A percentile compares a stretch with the other conserved stretches of the same genome.
These are phyloP conservation scores for Idaea aversata DNA, from an alignment of 2,888 invertebrate species.

Conservation along the genomic window DNA sequence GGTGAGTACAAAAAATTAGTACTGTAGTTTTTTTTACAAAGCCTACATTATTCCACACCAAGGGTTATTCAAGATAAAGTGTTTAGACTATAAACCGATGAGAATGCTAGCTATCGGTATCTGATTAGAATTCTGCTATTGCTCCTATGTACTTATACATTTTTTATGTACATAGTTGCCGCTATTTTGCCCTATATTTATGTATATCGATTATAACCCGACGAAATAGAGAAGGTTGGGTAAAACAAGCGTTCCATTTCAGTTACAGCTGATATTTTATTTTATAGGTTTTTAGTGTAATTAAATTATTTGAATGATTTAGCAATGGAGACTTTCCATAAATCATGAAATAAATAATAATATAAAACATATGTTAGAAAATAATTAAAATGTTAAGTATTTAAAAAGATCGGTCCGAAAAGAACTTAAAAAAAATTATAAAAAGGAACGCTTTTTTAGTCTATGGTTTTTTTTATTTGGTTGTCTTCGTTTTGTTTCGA, in stretches of 20 bases:
- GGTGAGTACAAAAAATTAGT: constrained; percentile 78
- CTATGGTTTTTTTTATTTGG: constrained; percentile 58
- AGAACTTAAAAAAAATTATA: constrained; percentile 26
- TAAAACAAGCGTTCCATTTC: constrained; percentile 54
- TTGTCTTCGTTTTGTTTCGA: constrained; percentile 20
- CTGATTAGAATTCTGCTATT: constrained; percentile 38
- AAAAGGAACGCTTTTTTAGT: constrained; percentile 52
- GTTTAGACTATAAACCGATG: constrained; percentile 33
- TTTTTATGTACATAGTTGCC: constrained; percentile 70
- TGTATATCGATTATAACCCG: constrained; percentile 56
- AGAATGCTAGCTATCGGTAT: constrained; percentile 9
- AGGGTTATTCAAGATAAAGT: constrained; percentile 22
- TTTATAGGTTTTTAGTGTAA: constrained; percentile 15
- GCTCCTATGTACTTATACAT: constrained; percentile 49
- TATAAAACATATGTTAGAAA: not conserved
- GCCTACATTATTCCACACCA: constrained; percentile 41
- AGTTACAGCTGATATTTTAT: constrained; percentile 28
- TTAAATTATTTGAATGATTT: not conserved
- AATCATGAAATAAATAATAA: not conserved
- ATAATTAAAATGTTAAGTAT: not conserved
- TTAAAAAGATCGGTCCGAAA: not conserved
- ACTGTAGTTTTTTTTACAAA: constrained; percentile 61
- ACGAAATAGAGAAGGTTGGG: constrained; percentile 51
- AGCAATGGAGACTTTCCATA: not conserved
- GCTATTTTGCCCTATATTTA: constrained; percentile 65